Evolutionary conservation across 2,888 invertebrate species (phyloP).

Genomic region (Lasius fuliginosus): DNA sequence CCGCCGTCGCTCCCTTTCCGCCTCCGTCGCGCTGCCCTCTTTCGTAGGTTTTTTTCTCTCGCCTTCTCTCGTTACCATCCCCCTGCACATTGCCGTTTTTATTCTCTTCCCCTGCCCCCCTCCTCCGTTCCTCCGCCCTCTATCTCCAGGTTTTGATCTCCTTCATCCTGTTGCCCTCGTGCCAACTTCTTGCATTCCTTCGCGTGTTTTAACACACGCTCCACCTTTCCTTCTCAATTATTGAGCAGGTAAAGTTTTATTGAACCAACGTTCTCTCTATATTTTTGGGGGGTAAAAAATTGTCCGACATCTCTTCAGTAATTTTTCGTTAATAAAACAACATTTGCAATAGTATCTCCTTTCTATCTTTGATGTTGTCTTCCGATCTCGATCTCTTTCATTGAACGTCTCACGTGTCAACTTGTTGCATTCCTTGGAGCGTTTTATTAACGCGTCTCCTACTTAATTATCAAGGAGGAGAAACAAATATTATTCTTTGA

Average conservation of each 20-base stretch:
- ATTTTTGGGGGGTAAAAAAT: too few species aligned
- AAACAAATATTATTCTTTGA: background rate
- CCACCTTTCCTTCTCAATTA: slow-evolving; percentile 39
- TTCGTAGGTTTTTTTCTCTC: slow-evolving; percentile 24
- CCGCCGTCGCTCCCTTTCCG: slow-evolving; percentile 53
- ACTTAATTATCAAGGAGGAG: background rate
- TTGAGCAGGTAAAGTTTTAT: background rate
- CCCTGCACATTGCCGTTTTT: slow-evolving; percentile 35
- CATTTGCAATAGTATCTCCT: background rate
- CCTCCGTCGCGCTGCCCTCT: slow-evolving; percentile 36
- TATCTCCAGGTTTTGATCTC: slow-evolving; percentile 51
- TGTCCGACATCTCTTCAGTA: background rate
- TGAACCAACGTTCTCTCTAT: background rate
- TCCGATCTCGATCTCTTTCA: background rate
- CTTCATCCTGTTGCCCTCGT: slow-evolving; percentile 53
- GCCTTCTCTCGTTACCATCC: slow-evolving; percentile 33
- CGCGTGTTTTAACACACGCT: slow-evolving; percentile 26
- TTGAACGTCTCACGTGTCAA: background rate
- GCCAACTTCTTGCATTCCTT: slow-evolving; percentile 51
- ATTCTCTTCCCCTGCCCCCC: slow-evolving; percentile 28
- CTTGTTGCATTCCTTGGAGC: slow-evolving; percentile 21
- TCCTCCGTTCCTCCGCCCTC: background rate
- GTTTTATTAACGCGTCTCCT: background rate
- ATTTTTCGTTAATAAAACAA: background rate
- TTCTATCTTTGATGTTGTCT: background rate